These are phyloP conservation scores for Psylliodes chrysocephalus DNA, from an alignment of 2,888 invertebrate genomes.

Conservation along the genomic window DNA sequence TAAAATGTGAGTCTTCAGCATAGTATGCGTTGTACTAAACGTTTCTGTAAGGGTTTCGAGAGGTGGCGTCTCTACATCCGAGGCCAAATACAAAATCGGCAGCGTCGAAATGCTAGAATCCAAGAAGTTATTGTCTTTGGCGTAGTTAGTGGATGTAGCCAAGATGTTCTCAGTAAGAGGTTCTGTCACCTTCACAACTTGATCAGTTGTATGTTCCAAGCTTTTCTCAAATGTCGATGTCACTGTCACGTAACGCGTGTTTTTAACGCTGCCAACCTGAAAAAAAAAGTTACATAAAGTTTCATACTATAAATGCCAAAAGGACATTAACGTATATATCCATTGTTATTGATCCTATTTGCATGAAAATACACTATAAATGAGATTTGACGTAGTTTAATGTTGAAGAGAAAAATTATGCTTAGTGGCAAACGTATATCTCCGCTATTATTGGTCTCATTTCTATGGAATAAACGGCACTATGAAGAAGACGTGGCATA, in stretches of 20 bases:
- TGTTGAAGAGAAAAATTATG: no score
- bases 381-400: no score
- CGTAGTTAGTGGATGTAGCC: conserved; percentile 79
- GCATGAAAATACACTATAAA: no score
- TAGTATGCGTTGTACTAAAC: conserved; percentile 89
- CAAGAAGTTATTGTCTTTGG: conserved; percentile 73
- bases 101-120: conserved; percentile 86
- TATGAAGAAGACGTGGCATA: no score
- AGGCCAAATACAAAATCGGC: conserved; percentile 80
- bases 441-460: no score
- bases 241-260: conserved; percentile 87
- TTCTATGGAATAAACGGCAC: no score
- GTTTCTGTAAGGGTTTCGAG: conserved; percentile 90
- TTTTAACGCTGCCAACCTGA: conserved; percentile 86
- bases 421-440: no score
- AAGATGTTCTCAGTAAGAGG: conserved; percentile 90
- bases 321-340: no score
- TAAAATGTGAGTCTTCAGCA: conserved; percentile 88
- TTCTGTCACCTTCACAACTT: conserved; percentile 71
- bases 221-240: conserved; percentile 87
- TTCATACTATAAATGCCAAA: no score
- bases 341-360: no score
- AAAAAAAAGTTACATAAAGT: conserved; percentile 49
- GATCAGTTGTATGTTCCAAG: conserved; percentile 71
- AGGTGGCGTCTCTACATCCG: conserved; percentile 85